Percentiles rank a stretch among this genome's conserved stretches.
Conservation (phyloP, 2,888 invertebrate species). For the Agrochola lychnidis region DNA sequence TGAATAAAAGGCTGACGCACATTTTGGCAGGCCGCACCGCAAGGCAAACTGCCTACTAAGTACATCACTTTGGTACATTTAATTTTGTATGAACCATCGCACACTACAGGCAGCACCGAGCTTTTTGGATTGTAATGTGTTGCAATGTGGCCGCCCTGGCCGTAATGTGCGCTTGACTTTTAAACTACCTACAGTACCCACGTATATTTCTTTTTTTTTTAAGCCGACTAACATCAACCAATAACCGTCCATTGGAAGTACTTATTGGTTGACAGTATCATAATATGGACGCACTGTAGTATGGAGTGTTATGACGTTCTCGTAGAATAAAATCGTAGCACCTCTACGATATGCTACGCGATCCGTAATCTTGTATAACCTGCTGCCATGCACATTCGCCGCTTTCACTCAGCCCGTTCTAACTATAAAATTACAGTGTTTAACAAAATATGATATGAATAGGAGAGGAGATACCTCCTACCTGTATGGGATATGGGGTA, state of each 20-base stretch:
- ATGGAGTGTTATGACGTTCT: not conserved
- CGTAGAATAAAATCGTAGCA: slow-evolving; percentile 16
- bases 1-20: not conserved
- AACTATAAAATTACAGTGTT: not conserved
- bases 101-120: too few relatives aligned
- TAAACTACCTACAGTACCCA: too few relatives aligned
- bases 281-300: not conserved
- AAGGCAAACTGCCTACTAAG: not conserved
- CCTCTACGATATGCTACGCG: slow-evolving; percentile 29
- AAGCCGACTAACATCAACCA: too few relatives aligned
- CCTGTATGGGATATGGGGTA: not conserved
- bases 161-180: not conserved
- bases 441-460: not conserved
- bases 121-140: too few relatives aligned
- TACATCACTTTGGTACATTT: not conserved
- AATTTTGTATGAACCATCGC: not conserved
- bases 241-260: not conserved
- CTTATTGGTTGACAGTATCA: not conserved
- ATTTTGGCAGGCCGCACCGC: not conserved
- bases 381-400: too few relatives aligned
- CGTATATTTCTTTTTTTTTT: not conserved
- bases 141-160: not conserved
- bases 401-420: not conserved
- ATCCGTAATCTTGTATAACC: not conserved
- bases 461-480: not conserved